phyloP scores from a whole-genome alignment of 2,888 invertebrate genomes.

The Spodoptera picta region DNA sequence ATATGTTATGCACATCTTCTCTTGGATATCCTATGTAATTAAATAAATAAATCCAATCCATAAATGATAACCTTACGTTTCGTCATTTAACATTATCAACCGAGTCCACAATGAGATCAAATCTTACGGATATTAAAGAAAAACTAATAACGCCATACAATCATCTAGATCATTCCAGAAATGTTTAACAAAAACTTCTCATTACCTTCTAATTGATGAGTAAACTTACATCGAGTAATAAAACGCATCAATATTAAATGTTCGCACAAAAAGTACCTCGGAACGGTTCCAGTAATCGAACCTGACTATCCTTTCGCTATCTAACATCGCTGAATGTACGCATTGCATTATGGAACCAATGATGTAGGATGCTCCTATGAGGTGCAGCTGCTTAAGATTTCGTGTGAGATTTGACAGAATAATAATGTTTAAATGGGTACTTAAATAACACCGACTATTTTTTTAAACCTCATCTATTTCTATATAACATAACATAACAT shows the following conservation, averaged over 20 bases:
- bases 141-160: slow-evolving; percentile 28
- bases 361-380: slow-evolving; percentile 27
- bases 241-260: slow-evolving; percentile 46
- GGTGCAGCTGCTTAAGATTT: slow-evolving; percentile 7
- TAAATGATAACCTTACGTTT: too few species aligned
- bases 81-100: not conserved
- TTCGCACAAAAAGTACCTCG: slow-evolving; percentile 31
- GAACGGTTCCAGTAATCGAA: slow-evolving; percentile 49
- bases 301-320: slow-evolving; percentile 47
- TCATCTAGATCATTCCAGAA: slow-evolving; percentile 9
- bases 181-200: slow-evolving; percentile 19
- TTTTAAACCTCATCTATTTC: too few species aligned
- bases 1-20: too few species aligned
- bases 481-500: too few species aligned
- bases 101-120: slow-evolving; percentile 24
- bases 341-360: slow-evolving; percentile 41
- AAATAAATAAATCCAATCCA: too few species aligned
- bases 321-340: slow-evolving; percentile 42
- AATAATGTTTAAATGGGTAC: too few species aligned
- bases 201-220: slow-evolving; percentile 38
- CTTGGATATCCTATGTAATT: too few species aligned
- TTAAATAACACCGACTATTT: too few species aligned
- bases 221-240: slow-evolving; percentile 34
- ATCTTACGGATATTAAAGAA: slow-evolving; percentile 25
- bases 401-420: not conserved